Evolutionary conservation across 2,797 vertebrate genomes (phyloP).

Genomic region (Alcedo atthis): DNA sequence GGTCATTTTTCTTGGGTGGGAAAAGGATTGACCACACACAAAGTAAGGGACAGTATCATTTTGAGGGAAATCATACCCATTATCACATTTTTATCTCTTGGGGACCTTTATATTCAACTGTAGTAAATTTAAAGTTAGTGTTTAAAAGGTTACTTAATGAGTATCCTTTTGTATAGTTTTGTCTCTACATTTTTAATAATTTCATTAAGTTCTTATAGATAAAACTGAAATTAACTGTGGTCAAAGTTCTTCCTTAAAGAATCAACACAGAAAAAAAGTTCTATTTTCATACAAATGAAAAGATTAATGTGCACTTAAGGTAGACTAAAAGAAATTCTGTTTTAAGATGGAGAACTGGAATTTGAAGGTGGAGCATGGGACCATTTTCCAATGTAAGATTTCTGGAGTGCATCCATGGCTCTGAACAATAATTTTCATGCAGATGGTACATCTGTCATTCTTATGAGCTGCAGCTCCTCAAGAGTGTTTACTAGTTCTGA

Average conservation of each 20-base stretch:
- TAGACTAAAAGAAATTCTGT: neutral
- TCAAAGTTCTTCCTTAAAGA: neutral
- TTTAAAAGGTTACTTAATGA: neutral
- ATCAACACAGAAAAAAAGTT: neutral
- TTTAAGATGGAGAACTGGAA: neutral
- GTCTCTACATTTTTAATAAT: neutral
- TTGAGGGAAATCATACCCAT: neutral
- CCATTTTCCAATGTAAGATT: neutral
- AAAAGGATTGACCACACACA: neutral
- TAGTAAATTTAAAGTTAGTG: neutral
- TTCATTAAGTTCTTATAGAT: neutral
- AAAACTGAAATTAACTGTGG: neutral
- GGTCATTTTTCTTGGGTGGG: neutral
- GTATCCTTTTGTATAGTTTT: neutral
- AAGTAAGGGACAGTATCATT: neutral
- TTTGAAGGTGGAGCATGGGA: neutral
- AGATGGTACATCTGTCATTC: neutral
- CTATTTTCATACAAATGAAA: neutral
- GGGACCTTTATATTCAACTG: neutral
- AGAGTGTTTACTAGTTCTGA: neutral
- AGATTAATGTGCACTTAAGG: neutral
- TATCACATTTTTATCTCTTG: neutral
- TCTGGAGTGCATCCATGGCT: neutral
- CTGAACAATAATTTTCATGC: neutral
- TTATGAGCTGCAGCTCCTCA: neutral